Conservation (phyloP, 2,113 vertebrate genomes). For the Gopherus evgoodei region DNA sequence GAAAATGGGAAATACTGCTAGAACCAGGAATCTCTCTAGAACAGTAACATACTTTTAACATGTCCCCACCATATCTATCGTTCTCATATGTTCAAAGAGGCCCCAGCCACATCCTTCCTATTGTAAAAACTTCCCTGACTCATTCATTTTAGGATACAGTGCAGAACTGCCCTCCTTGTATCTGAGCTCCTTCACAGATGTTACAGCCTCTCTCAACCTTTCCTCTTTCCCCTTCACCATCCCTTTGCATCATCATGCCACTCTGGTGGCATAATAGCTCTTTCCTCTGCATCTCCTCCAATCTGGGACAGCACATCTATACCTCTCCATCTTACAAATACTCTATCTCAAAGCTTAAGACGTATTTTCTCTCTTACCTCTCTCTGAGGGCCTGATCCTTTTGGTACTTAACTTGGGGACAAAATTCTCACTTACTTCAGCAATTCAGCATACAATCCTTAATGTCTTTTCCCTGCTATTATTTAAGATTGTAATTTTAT, state of each 20-base stretch:
- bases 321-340: neutral
- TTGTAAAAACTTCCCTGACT: neutral
- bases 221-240: neutral
- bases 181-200: neutral
- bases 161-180: accelerated
- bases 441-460: neutral
- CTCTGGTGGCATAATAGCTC: neutral
- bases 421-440: neutral
- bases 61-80: neutral
- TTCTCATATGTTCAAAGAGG: neutral
- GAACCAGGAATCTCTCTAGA: neutral
- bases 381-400: neutral
- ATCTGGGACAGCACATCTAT: neutral
- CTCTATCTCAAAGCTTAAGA: neutral
- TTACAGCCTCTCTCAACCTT: neutral
- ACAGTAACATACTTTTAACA: neutral
- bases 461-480: neutral
- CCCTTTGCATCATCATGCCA: neutral
- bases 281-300: neutral
- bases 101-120: accelerated
- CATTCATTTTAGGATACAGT: neutral
- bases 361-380: neutral
- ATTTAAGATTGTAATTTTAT: neutral
- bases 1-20: neutral
- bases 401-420: neutral